Evolutionary conservation across 2,113 vertebrate genomes (phyloP).

Genomic region (Sander lucioperca): DNA sequence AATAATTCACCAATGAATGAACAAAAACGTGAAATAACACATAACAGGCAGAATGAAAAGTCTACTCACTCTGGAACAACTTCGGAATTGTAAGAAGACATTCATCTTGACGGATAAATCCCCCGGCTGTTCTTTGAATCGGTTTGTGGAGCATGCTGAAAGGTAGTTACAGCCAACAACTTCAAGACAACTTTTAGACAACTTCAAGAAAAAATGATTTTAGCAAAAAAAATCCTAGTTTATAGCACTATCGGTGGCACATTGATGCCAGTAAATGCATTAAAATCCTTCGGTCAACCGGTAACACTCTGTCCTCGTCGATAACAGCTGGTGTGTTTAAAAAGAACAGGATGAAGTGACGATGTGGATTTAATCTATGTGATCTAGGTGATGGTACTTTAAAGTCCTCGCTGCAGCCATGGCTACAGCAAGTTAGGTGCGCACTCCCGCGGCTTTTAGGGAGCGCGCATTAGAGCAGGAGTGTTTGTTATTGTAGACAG

Average conservation of each 20-base stretch:
- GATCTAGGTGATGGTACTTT: not conserved
- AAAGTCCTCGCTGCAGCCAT: conserved; percentile 23
- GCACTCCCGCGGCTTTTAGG: conserved; percentile 18
- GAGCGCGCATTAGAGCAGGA: conserved; percentile 38
- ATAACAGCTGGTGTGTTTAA: not conserved
- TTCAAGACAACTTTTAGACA: no score
- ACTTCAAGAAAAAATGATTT: conserved; percentile 33
- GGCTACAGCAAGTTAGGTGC: conserved; percentile 27
- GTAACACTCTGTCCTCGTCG: not conserved
- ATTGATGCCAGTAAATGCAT: not conserved
- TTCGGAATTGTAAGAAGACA: conserved; percentile 49
- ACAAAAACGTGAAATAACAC: not conserved
- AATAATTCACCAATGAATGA: no score
- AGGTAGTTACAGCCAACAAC: no score
- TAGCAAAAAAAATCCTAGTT: not conserved
- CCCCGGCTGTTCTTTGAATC: conserved; percentile 3
- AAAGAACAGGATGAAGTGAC: not conserved
- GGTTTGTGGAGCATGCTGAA: conserved; percentile 52
- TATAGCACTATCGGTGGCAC: not conserved
- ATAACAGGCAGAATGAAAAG: no score
- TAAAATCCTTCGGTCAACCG: not conserved
- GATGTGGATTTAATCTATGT: not conserved
- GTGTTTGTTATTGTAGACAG: conserved; percentile 6
- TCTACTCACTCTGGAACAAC: conserved; percentile 70
- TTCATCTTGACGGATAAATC: conserved; percentile 48